phyloP scores from a whole-genome alignment of 2,888 invertebrate species.

The Pristionchus mayeri region DNA sequence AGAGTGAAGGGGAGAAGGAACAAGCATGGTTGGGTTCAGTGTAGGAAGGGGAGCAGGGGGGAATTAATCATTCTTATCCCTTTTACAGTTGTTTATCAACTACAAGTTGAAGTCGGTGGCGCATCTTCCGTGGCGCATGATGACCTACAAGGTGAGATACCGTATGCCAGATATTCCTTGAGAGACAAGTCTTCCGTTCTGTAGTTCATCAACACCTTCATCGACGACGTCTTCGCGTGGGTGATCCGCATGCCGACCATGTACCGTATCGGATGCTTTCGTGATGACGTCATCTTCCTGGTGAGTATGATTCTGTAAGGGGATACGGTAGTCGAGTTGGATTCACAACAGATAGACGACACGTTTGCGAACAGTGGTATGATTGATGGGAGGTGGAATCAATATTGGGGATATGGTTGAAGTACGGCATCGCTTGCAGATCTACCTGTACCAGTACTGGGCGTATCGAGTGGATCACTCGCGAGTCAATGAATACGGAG shows the following conservation, averaged over 20 bases:
- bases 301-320: too few species aligned
- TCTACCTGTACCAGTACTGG: conserved; percentile 96
- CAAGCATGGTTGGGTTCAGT: not conserved
- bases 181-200: not conserved
- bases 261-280: conserved; percentile 95
- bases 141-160: conserved; percentile 92
- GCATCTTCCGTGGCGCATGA: conserved; percentile 99
- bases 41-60: too few species aligned
- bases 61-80: not conserved
- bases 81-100: conserved; percentile 91
- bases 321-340: too few species aligned
- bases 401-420: not conserved
- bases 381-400: too few species aligned
- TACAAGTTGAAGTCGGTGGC: conserved; percentile 99
- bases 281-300: conserved; percentile 98
- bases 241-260: conserved; percentile 99
- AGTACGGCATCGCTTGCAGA: conserved; percentile 54
- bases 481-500: conserved; percentile 90
- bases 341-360: too few species aligned
- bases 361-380: too few species aligned
- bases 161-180: conserved; percentile 11
- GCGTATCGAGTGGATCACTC: conserved; percentile 96
- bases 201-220: conserved; percentile 98
- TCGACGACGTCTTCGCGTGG: conserved; percentile 99
- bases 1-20: too few species aligned